Percentiles rank a stretch among this genome's conserved stretches.
phyloP scores from a whole-genome alignment of 2,797 vertebrate genomes.

The Taenioides sp. region DNA sequence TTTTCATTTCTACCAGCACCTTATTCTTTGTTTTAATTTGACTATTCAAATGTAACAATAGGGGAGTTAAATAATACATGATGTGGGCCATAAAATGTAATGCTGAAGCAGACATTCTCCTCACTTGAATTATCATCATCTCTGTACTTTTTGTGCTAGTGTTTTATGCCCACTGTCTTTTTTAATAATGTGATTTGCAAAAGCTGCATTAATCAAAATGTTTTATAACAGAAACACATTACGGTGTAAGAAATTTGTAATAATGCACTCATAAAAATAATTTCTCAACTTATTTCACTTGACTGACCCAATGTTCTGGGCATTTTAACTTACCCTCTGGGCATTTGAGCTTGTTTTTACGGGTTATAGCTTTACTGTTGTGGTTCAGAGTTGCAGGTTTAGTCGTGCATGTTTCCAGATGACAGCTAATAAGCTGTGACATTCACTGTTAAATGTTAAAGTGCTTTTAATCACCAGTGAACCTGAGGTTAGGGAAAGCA shows the following conservation, averaged over 20 bases:
- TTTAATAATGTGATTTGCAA: conserved; percentile 20
- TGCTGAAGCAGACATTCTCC: conserved; percentile 64
- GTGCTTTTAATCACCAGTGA: neutral
- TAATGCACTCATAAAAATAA: conserved; percentile 4
- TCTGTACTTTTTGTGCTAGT: conserved; percentile 31
- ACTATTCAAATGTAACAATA: conserved; percentile 15
- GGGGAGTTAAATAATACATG: conserved; percentile 56
- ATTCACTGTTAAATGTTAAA: neutral
- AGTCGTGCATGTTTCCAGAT: neutral
- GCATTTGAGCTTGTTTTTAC: neutral
- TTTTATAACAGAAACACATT: conserved; percentile 3
- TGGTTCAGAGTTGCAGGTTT: neutral
- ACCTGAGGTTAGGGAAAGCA: neutral
- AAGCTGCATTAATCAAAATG: conserved; percentile 12
- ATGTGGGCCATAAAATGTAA: conserved; percentile 52
- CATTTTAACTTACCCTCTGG: neutral
- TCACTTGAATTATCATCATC: conserved; percentile 57
- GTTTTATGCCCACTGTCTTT: conserved; percentile 2
- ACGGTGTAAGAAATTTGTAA: conserved; percentile 1
- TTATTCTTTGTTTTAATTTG: conserved; percentile 43
- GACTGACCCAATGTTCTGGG: neutral
- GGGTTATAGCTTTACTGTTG: neutral
- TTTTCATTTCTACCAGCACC: conserved; percentile 56
- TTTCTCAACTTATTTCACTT: conserved; percentile 4
- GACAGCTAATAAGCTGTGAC: conserved; percentile 13